These are phyloP conservation scores for Chrysolina oricalcia DNA, from an alignment of 2,888 invertebrate genomes.

Conservation along the genomic window DNA sequence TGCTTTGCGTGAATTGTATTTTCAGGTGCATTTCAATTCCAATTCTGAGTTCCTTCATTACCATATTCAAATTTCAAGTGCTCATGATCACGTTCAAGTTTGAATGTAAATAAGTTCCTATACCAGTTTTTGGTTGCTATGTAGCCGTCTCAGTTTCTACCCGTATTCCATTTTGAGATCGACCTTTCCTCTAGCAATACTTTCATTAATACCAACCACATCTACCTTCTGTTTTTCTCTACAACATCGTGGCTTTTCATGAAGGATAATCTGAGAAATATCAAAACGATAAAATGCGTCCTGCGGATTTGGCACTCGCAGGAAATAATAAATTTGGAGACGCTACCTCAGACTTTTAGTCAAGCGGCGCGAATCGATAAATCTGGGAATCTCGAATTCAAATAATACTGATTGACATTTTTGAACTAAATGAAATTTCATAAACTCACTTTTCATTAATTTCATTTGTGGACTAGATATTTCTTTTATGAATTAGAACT, in stretches of 20 bases:
- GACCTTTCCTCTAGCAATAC: neutral
- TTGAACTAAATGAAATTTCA: no score
- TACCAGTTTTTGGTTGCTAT: neutral
- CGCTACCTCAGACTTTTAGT: neutral
- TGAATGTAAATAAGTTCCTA: neutral
- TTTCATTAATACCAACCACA: neutral
- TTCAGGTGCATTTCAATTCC: neutral
- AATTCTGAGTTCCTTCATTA: neutral
- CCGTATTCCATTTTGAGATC: conserved; percentile 6
- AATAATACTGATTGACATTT: no score
- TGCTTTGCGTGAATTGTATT: neutral
- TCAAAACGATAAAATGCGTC: neutral
- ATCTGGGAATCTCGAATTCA: neutral
- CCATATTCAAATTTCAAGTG: neutral
- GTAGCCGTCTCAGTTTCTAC: neutral
- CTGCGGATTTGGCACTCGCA: conserved; percentile 13
- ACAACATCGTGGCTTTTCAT: neutral
- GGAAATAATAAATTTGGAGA: conserved; percentile 6
- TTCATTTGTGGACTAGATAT: no score
- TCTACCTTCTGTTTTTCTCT: neutral
- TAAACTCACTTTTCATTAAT: no score
- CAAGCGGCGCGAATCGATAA: neutral
- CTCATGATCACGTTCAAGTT: neutral
- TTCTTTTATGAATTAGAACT: no score
- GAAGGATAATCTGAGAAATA: conserved; percentile 16